These are phyloP conservation scores for Amblyjoppa proteus DNA, from an alignment of 2,888 invertebrate species.

Conservation along the genomic window DNA sequence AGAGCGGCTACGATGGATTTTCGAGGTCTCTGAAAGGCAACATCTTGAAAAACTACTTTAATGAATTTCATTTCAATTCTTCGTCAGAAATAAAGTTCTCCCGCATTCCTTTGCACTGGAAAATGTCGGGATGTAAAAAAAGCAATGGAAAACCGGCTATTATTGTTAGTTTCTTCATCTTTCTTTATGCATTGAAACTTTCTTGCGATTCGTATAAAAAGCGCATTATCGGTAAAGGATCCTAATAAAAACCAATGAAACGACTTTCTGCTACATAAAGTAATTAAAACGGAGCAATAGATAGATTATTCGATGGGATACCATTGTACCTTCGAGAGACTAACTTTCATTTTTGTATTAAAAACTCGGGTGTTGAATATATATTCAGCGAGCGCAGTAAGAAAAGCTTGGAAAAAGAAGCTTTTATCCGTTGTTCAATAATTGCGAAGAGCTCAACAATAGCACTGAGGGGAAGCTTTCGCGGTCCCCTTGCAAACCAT, in stretches of 20 bases:
- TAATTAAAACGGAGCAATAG: background rate
- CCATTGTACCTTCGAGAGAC: background rate
- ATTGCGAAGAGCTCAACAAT: background rate
- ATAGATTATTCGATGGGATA: background rate
- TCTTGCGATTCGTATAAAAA: no score
- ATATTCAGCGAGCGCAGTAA: background rate
- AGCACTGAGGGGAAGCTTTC: background rate
- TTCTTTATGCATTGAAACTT: no score
- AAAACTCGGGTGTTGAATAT: background rate
- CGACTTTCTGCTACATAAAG: background rate
- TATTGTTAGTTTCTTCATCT: no score
- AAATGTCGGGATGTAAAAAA: background rate
- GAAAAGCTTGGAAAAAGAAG: background rate
- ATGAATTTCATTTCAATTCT: background rate
- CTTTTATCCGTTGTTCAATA: conserved; percentile 1
- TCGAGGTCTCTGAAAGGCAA: background rate
- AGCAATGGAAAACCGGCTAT: background rate
- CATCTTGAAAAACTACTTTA: background rate
- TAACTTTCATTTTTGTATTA: background rate
- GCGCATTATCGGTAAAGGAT: background rate
- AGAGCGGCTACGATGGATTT: no score
- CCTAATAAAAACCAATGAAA: background rate
- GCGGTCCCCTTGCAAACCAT: no score
- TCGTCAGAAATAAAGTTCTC: background rate
- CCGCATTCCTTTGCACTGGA: background rate